A percentile compares a stretch with the other conserved stretches of the same genome.
Evolutionary conservation across 1,140 invertebrate species (phyloP).

Genomic region (Belonocnema kinseyi): DNA sequence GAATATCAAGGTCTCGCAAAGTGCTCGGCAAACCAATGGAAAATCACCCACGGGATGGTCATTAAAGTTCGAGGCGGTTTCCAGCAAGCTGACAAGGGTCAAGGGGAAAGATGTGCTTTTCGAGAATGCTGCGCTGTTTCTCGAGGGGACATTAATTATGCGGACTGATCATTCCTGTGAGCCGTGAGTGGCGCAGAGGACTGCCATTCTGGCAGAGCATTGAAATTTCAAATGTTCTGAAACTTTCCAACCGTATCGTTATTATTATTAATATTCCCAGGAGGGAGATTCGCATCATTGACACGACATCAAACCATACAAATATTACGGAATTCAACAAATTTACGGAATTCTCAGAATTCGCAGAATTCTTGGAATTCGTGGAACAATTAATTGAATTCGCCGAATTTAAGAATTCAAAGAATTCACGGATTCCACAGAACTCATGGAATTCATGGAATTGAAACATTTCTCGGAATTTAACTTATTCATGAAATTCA

Average conservation of each 20-base stretch:
- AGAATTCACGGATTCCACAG: no score
- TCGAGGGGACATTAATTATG: constrained; percentile 26
- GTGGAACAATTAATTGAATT: no score
- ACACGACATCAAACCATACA: background rate
- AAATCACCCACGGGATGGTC: background rate
- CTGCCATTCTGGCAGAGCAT: constrained; percentile 11
- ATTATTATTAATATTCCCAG: constrained; percentile 42
- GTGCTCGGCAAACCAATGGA: constrained; percentile 1
- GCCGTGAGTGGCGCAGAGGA: background rate
- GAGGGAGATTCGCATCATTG: background rate
- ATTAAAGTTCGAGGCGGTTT: constrained; percentile 9
- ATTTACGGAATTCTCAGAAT: no score
- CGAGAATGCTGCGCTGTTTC: background rate
- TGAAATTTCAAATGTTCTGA: constrained; percentile 35
- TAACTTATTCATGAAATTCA: no score
- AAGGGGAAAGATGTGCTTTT: background rate
- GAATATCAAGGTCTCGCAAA: constrained; percentile 2
- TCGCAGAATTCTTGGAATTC: no score
- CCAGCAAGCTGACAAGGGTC: background rate
- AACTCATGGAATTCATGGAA: no score
- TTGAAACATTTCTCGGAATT: no score
- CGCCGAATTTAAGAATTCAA: no score
- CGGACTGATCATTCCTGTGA: background rate
- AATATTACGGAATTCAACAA: no score
- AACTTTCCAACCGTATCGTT: constrained; percentile 44